Evolutionary conservation across 1,140 invertebrate species (phyloP), one percentile per base, ranked within the genome.

Genomic region (Formica exsecta): DNA sequence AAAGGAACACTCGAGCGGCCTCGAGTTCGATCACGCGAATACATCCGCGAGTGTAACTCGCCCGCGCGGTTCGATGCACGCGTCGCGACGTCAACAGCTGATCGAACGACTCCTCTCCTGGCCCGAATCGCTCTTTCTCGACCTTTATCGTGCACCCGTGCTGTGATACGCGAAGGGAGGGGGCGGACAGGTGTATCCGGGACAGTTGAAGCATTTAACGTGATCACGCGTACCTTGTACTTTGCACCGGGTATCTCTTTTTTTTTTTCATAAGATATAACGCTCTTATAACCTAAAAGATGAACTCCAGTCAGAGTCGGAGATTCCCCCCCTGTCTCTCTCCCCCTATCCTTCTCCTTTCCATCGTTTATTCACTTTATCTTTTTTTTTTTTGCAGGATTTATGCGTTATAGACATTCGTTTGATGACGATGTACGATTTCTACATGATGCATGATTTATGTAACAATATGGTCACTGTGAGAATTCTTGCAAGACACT

Each of bases 71-170:
- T 44, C 66, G 65, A 73, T 48, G 54, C 62, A 87, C 51, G 70
- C 86, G 62, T 85, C 59, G 54, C 71, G 54, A 73, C 75, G 61
- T 76, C 86, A 87, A 87, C 86, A 87, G 86, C 86, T 87, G 86
- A 87, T 87, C 86, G 51, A 22, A 84, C 22, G 22, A 0, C 22
- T 84, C 68, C 51, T 73, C 32, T 32, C 29, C 29, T 0, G 41
- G 41, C 54, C 66, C 66, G 32, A 70, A 73, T 86, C 38, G 54
- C 51, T 68, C 51, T 32, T 32, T 68, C 61, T 62, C 76, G 13
- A 8, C 7, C 76, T 70, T 41, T 62, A 73, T 48, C 19, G 25
- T 44, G 16, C 25, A 11, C 38, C 25, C 54, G 38, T 16, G 16
- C 1, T 11, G 68, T 25, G 5, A 70, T 59, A 16, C 41, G 25